phyloP scores from a whole-genome alignment of 2,797 vertebrate genomes.

The Gadopsis bispinosus region DNA sequence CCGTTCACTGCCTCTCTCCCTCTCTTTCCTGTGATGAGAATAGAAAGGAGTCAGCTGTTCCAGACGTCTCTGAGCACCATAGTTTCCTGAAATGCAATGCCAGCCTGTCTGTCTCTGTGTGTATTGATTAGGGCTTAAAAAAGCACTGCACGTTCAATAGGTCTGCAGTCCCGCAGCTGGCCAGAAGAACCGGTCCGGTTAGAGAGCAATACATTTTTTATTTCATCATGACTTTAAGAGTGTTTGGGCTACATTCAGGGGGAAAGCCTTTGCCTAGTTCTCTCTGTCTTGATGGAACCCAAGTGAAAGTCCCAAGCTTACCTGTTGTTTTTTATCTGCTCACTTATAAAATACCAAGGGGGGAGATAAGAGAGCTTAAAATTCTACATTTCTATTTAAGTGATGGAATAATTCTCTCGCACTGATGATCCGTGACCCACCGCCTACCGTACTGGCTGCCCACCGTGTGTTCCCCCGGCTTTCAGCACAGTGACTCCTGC shows the following conservation, averaged over 20 bases:
- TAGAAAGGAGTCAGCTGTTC: constrained; percentile 37
- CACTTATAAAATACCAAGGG: background rate
- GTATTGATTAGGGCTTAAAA: constrained; percentile 57
- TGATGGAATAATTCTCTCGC: constrained; percentile 1
- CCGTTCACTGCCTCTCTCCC: background rate
- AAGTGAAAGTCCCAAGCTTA: too few species aligned
- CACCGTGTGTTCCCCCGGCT: background rate
- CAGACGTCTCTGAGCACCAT: constrained; percentile 8
- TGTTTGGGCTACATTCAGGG: too few species aligned
- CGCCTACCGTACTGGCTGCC: constrained; percentile 20
- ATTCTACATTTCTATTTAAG: constrained; percentile 15
- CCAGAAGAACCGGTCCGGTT: background rate
- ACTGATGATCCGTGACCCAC: background rate
- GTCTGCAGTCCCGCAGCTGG: constrained; percentile 16
- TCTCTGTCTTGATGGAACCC: too few species aligned
- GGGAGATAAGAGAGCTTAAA: background rate
- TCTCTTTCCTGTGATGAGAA: constrained; percentile 13
- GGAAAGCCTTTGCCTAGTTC: too few species aligned
- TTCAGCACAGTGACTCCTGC: constrained; percentile 35
- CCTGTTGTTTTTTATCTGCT: background rate
- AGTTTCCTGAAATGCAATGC: constrained; percentile 41
- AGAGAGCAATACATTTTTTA: too few species aligned
- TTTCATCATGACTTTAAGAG: too few species aligned
- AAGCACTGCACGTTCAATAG: constrained; percentile 27
- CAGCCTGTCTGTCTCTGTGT: constrained; percentile 46